These are phyloP conservation scores for Poeciliopsis presidionis DNA, from an alignment of 2,797 vertebrate genomes.

Conservation along the genomic window DNA sequence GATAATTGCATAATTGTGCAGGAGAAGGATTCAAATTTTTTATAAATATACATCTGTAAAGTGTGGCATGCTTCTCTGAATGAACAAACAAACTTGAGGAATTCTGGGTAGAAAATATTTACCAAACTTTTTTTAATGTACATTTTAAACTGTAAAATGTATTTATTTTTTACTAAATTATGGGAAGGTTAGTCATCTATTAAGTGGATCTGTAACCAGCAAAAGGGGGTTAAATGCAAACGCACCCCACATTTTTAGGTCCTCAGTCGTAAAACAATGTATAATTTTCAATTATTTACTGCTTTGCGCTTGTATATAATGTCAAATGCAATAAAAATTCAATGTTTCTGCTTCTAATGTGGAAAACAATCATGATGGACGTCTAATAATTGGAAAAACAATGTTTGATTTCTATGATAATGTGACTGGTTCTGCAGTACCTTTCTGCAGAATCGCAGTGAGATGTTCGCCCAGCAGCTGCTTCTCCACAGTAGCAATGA, in stretches of 20 bases:
- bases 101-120: no score
- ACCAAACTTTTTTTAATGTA: no score
- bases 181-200: neutral
- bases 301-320: neutral
- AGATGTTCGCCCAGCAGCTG: constrained; percentile 98
- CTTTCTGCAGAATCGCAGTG: constrained; percentile 97
- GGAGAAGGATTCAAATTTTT: neutral
- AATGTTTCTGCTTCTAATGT: neutral
- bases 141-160: no score
- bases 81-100: neutral
- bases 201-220: neutral
- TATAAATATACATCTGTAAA: neutral
- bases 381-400: neutral
- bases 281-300: neutral
- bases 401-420: neutral
- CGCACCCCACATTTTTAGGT: neutral
- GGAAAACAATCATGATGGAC: neutral
- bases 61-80: neutral
- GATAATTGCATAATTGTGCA: neutral
- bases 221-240: neutral
- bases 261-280: neutral
- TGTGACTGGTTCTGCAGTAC: constrained; percentile 66
- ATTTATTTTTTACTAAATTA: neutral
- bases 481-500: constrained; percentile 98
- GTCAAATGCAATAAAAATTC: neutral